These are phyloP conservation scores for Choloepus hoffmanni DNA, from an alignment of 2,113 vertebrate species.

Conservation along the genomic window DNA sequence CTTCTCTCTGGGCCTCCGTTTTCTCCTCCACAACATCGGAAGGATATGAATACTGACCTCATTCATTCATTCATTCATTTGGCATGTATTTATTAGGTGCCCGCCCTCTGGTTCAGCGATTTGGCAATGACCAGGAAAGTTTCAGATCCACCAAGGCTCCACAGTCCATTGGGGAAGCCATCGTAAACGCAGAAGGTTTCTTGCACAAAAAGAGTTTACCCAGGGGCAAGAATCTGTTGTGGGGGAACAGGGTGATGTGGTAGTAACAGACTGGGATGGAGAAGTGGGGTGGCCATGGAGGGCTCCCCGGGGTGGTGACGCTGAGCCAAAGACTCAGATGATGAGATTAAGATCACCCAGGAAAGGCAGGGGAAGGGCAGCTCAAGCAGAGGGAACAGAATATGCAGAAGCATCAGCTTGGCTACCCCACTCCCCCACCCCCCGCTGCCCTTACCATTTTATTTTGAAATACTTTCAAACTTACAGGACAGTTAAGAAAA, in stretches of 20 bases:
- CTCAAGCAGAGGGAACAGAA: not conserved
- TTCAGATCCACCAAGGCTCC: too few species aligned
- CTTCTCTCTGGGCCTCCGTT: not conserved
- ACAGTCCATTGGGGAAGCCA: not conserved
- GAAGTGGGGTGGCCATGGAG: not conserved
- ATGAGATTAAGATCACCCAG: not conserved
- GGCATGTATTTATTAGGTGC: not conserved
- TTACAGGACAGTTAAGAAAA: too few species aligned
- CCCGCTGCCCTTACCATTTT: too few species aligned
- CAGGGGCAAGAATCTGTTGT: not conserved
- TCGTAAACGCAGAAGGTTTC: not conserved
- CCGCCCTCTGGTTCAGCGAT: not conserved
- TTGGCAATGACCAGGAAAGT: not conserved
- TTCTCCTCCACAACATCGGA: not conserved
- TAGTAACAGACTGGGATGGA: not conserved
- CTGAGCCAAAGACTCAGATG: not conserved
- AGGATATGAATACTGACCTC: not conserved
- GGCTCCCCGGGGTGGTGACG: not conserved
- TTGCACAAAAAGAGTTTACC: not conserved
- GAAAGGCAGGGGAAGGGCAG: not conserved
- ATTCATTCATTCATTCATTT: not conserved
- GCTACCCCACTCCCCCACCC: accelerated
- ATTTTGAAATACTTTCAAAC: too few species aligned
- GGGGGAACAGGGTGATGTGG: not conserved
- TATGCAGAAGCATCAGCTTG: not conserved